These are phyloP conservation scores for Spheniscus humboldti DNA, from an alignment of 2,797 vertebrate genomes.

Conservation along the genomic window DNA sequence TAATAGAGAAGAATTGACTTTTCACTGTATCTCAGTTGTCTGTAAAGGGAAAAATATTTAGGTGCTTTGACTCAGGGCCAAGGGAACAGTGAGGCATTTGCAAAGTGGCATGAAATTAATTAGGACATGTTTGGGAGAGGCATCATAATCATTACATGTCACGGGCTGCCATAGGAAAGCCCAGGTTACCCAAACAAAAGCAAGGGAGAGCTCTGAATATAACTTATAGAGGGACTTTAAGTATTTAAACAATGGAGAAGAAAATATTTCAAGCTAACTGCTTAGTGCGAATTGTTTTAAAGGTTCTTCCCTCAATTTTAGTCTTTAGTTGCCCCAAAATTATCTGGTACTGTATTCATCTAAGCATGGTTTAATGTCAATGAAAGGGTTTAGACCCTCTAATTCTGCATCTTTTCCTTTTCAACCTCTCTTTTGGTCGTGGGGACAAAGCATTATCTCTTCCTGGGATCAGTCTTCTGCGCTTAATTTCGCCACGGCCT, in stretches of 20 bases:
- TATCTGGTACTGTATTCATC: constrained; percentile 62
- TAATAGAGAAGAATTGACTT: background rate
- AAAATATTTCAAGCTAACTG: background rate
- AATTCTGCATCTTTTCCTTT: constrained; percentile 40
- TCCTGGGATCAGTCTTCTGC: constrained; percentile 27
- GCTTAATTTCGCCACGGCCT: constrained; percentile 47
- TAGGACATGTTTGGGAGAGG: background rate
- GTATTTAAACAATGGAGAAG: background rate
- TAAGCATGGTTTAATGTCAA: constrained; percentile 55
- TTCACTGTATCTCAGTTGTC: background rate
- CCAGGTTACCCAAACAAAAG: constrained; percentile 15
- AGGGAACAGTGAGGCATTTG: background rate
- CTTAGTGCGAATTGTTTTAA: background rate
- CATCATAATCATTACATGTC: constrained; percentile 18
- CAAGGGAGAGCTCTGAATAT: background rate
- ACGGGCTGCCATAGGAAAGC: background rate
- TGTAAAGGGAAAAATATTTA: background rate
- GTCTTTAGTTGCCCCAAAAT: constrained; percentile 21
- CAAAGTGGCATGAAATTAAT: constrained; percentile 30
- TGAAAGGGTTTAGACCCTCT: constrained; percentile 46
- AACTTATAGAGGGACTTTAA: background rate
- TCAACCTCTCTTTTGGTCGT: background rate
- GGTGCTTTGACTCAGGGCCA: background rate
- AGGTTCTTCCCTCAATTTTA: background rate
- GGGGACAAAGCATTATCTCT: constrained; percentile 14